Base-by-base conservation (phyloP, 23 tunicate species). In the Oikopleura dioica region DNA sequence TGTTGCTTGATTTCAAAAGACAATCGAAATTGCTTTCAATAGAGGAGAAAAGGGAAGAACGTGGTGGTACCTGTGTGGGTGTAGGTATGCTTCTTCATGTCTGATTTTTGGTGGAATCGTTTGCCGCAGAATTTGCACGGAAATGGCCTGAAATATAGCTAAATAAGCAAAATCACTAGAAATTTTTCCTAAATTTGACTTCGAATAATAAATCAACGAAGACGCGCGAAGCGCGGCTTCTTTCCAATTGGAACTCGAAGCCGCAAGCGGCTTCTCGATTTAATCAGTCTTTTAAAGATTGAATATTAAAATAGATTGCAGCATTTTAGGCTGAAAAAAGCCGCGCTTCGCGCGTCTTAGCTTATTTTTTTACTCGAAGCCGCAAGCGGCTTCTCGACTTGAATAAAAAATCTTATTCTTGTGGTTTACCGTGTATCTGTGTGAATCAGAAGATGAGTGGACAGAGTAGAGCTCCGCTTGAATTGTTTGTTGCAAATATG, bases 51-150 rank as follows among this genome's bases (percentile, higher is more conserved):
- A n/a, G n/a, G n/a, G n/a, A n/a, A n/a, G n/a, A n/a, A n/a, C n/a
- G n/a, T n/a, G n/a, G n/a, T n/a, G n/a, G n/a, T 63, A 94, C 99
- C 99, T 55, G 99, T 94, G 37, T 94, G 99, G 35, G 86, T 94
- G 59, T 86, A 94, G 21, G 99, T 94, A 75, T 94, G 99, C 55
- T 94, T 94, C 76, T 94, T 94, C 99, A 94, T 94, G 79, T 94
- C 99, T 24, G 99, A 94, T 51, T 94, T 94, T 50, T 94, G 99
- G 77, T 94, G 99, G 67, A 94, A 94, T 59, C 99, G 72, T 69
- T 94, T 94, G 23, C 99, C 99, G 51, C 99, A 94, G 77, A 86
- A 94, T 1, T 94, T 94, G 68, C 99, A 94, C 0, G 99, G 99
- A 58, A 86, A 94, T n/a, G 99, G 99, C 5, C 72, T 63, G 72